These are phyloP conservation scores for Ctena decussata DNA, from an alignment of 2,888 invertebrate genomes.

Conservation along the genomic window DNA sequence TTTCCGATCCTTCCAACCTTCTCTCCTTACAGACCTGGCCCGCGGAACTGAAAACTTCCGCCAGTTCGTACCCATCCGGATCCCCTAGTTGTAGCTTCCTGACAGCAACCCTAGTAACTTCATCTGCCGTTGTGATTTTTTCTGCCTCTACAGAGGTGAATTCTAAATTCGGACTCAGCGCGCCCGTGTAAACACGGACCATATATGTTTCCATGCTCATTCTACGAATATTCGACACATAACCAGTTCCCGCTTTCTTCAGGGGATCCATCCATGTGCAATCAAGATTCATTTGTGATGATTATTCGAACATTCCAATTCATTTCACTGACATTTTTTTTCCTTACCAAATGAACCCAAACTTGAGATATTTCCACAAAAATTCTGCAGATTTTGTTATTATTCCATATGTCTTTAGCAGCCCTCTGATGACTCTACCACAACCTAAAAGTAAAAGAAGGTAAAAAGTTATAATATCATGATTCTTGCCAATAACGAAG, in stretches of 20 bases:
- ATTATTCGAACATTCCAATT: background rate
- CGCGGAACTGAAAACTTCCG: conserved; percentile 93
- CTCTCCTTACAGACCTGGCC: conserved; percentile 97
- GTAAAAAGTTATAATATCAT: background rate
- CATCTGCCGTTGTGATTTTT: conserved; percentile 88
- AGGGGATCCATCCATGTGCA: conserved; percentile 4
- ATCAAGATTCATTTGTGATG: background rate
- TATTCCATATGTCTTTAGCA: background rate
- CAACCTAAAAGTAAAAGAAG: background rate
- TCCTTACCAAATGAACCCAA: background rate
- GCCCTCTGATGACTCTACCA: background rate
- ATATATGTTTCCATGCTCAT: conserved; percentile 84
- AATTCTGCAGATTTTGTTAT: background rate
- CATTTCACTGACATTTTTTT: background rate
- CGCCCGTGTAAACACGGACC: conserved; percentile 83
- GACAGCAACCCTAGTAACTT: conserved; percentile 87
- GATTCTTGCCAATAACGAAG: too few species aligned
- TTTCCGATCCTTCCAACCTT: conserved; percentile 91
- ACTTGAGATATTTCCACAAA: background rate
- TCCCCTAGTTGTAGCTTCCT: conserved; percentile 76
- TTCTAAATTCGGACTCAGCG: conserved; percentile 77
- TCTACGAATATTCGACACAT: conserved; percentile 71
- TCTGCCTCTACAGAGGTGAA: conserved; percentile 82
- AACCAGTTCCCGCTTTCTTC: conserved; percentile 9
- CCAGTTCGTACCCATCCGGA: conserved; percentile 82